Percentiles rank a stretch among this genome's conserved stretches.
These are phyloP conservation scores for Lochmaea crataegi DNA, from an alignment of 2,888 invertebrate genomes.

Conservation along the genomic window DNA sequence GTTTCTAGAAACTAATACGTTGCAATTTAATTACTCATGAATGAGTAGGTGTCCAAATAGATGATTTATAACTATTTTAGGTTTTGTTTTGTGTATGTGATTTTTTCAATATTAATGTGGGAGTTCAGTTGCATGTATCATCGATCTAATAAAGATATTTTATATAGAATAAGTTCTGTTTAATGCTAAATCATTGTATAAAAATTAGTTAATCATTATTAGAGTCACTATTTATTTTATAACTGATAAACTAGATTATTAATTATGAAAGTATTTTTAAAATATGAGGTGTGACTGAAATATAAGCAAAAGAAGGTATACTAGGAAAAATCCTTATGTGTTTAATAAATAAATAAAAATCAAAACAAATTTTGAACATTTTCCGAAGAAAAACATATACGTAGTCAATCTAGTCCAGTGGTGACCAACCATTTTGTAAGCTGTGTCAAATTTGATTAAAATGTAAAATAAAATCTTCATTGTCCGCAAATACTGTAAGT, in stretches of 20 bases:
- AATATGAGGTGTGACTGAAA: not conserved
- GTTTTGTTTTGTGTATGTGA: not conserved
- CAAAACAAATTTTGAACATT: too few species aligned
- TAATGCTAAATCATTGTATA: not conserved
- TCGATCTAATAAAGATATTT: not conserved
- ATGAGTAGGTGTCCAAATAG: slow-evolving; percentile 15
- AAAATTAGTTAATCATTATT: not conserved
- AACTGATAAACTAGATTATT: not conserved
- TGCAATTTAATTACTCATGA: slow-evolving; percentile 15
- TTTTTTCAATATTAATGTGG: slow-evolving; percentile 7
- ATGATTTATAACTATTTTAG: slow-evolving; percentile 15
- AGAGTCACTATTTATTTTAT: not conserved
- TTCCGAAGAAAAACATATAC: too few species aligned
- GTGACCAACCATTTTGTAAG: too few species aligned
- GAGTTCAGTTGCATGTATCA: slow-evolving; percentile 1
- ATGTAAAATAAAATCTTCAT: too few species aligned
- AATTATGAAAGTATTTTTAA: not conserved
- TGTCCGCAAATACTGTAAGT: too few species aligned
- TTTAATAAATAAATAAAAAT: too few species aligned
- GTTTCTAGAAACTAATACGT: not conserved
- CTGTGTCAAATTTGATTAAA: too few species aligned
- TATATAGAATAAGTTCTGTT: not conserved
- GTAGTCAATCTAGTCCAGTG: too few species aligned
- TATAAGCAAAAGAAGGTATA: not conserved
- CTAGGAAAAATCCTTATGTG: not conserved